Percentiles rank a stretch among this genome's conserved stretches.
These are phyloP conservation scores for Polia nebulosa DNA, from an alignment of 2,888 invertebrate genomes.

Conservation along the genomic window DNA sequence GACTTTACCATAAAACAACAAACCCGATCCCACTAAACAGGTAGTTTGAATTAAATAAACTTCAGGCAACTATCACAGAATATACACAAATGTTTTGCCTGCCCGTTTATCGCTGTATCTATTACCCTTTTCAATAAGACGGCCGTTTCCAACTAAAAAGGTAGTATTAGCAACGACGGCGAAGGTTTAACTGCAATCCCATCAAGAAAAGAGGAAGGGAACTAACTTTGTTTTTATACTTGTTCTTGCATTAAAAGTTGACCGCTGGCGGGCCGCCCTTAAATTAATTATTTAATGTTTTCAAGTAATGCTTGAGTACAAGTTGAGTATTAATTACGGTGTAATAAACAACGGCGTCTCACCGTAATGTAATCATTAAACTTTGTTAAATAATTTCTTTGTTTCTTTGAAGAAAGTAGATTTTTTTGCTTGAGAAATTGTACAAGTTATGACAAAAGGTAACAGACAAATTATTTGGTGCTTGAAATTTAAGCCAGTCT, in stretches of 20 bases:
- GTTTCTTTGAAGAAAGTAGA: conserved; percentile 16
- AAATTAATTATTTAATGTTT: conserved; percentile 62
- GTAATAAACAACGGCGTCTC: conserved; percentile 57
- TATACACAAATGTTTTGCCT: conserved; percentile 28
- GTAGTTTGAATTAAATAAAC: conserved; percentile 31
- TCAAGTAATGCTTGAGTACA: conserved; percentile 51
- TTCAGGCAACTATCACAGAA: conserved; percentile 9
- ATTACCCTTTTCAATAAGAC: conserved; percentile 53
- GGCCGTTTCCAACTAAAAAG: conserved; percentile 38
- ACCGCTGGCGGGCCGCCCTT: conserved; percentile 29
- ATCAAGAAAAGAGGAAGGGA: conserved; percentile 47
- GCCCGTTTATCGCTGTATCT: conserved; percentile 27
- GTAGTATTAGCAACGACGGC: conserved; percentile 42
- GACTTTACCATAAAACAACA: conserved; percentile 3
- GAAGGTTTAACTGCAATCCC: conserved; percentile 59
- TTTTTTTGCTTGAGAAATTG: conserved; percentile 2
- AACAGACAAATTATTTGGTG: conserved; percentile 5
- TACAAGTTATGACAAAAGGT: conserved; percentile 12
- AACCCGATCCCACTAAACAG: not conserved
- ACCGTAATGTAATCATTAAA: conserved; percentile 54
- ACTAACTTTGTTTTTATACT: conserved; percentile 47
- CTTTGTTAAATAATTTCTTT: conserved; percentile 46
- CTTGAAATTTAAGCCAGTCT: not conserved
- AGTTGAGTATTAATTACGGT: conserved; percentile 58
- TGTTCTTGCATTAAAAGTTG: conserved; percentile 51